Evolutionary conservation across 1,140 invertebrate species (phyloP), one percentile per base, ranked within the genome.

Genomic region (Drosophila kepulauana): DNA sequence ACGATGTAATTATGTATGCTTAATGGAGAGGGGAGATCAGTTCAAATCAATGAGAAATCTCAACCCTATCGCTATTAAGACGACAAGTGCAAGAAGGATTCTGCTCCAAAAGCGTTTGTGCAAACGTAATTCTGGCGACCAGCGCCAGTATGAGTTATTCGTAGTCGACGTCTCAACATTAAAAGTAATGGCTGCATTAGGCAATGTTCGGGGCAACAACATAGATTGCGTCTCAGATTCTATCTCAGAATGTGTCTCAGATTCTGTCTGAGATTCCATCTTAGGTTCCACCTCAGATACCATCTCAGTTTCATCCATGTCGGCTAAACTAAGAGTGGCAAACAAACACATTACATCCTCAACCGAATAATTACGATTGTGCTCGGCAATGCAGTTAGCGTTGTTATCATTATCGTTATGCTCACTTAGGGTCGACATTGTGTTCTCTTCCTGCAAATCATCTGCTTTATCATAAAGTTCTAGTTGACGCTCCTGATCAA

Each of bases 401-500:
- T 79, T 84, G 30, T 82, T 79, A n/a, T 71, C 28, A 11, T 8
- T 41, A 43, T 46, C 0, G 13, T 4, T 5, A 38, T 38, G 7
- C 51, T 20, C 8, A 33, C 30, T 33, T 5, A 33, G 7, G 30
- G 7, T 33, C 30, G 30, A 33, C 6, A 33, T 33, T 33, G 0
- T 20, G 15, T 10, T n/a, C 5, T 38, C 41, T 46, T 45, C 57
- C n/a, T n/a, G 8, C 28, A 13, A 25, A 15, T 13, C 38, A 15
- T 13, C 38, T 33, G 8, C 15, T 49, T 68, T 16, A 16, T 59
- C 25, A 25, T 54, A 6, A 20, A 10, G 3, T 7, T 16, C 46
- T 7, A 87, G 38, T 2, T 62, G 69, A 3, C 84, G 65, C 3
- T 15, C 66, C 54, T 48, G 41, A 70, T 88, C 84, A 15, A 69